Conservation (phyloP, 2,797 vertebrate genomes). For the Rhabdophis nuchalis region DNA sequence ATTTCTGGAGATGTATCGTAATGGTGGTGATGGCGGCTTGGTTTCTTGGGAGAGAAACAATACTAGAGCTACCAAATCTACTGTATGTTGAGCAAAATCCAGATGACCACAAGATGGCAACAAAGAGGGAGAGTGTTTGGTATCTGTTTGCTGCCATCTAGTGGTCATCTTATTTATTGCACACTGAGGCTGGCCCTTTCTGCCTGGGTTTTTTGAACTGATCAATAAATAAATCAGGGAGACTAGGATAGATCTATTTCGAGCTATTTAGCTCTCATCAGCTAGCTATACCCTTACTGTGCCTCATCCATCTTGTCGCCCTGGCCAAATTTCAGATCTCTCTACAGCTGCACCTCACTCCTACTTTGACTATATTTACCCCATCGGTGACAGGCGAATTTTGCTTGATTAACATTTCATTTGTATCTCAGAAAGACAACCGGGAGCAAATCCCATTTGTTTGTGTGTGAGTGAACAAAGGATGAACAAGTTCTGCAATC, state of each 20-base stretch:
- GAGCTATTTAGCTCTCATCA: too few species aligned
- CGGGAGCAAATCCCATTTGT: not conserved
- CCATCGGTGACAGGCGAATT: not conserved
- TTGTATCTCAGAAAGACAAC: not conserved
- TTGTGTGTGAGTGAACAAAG: not conserved
- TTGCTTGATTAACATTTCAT: not conserved
- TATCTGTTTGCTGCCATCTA: not conserved
- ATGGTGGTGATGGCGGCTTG: not conserved
- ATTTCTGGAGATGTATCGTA: not conserved
- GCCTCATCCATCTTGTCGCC: not conserved
- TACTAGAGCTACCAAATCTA: not conserved
- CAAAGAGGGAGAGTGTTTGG: not conserved
- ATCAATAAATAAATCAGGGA: too few species aligned
- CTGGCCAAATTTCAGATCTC: not conserved
- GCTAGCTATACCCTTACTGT: too few species aligned
- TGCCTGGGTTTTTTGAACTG: too few species aligned
- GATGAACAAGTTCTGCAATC: not conserved
- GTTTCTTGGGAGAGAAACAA: not conserved
- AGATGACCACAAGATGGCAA: not conserved
- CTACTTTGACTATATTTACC: not conserved
- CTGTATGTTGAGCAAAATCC: not conserved
- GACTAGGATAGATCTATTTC: too few species aligned
- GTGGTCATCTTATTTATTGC: not conserved
- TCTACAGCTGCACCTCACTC: not conserved
- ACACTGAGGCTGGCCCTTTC: not conserved